Percentiles rank a stretch among this genome's conserved stretches.
Evolutionary conservation across 2,797 vertebrate genomes (phyloP).

Genomic region (Bradypodion pumilum): DNA sequence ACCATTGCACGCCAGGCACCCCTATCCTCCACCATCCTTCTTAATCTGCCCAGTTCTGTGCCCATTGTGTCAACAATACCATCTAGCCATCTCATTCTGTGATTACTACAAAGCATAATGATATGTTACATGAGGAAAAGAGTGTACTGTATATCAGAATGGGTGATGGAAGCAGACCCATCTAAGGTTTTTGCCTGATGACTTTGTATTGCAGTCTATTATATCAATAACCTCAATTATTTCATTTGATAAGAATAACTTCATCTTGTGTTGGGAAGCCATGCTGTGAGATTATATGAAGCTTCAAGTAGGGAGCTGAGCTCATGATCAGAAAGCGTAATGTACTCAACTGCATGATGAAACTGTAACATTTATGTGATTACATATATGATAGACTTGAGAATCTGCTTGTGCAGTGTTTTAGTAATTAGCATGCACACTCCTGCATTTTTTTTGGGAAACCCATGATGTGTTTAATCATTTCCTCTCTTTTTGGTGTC

Average conservation of each 20-base stretch:
- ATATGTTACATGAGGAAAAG: background rate
- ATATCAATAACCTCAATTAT: slow-evolving; percentile 37
- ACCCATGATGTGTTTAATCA: background rate
- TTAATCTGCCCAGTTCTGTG: no score
- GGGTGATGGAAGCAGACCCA: background rate
- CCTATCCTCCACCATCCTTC: no score
- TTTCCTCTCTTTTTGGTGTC: background rate
- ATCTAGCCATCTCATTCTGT: no score
- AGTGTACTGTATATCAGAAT: background rate
- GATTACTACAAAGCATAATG: background rate
- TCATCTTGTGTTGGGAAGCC: slow-evolving; percentile 31
- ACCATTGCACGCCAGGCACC: no score
- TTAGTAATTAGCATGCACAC: background rate
- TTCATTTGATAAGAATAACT: slow-evolving; percentile 28
- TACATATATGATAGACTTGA: background rate
- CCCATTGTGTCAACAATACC: no score
- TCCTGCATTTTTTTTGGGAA: background rate
- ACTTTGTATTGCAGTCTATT: slow-evolving; percentile 44
- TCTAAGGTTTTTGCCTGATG: slow-evolving; percentile 34
- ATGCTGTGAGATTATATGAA: background rate
- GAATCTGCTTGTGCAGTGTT: background rate
- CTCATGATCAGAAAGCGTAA: no score
- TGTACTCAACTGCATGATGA: background rate
- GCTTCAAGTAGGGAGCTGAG: background rate
- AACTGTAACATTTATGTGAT: background rate